A percentile compares a stretch with the other conserved stretches of the same genome.
These are phyloP conservation scores for Drosophila arawakana DNA, from an alignment of 1,140 invertebrate species.

Conservation along the genomic window DNA sequence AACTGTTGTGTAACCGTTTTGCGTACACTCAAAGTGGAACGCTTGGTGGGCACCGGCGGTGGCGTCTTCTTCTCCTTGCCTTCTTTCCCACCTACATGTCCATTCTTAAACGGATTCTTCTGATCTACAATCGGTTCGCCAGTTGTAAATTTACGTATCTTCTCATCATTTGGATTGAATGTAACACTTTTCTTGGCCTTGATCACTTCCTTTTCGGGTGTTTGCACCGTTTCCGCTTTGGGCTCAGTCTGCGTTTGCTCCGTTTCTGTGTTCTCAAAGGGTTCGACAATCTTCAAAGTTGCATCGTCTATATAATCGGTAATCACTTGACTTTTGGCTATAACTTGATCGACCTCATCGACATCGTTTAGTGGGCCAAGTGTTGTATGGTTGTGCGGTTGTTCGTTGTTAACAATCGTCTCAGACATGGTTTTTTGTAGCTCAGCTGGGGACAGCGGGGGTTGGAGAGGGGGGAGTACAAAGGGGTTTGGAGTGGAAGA, in stretches of 20 bases:
- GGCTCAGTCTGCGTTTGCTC: neutral
- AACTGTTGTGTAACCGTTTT: slow-evolving; percentile 76
- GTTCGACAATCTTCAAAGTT: slow-evolving; percentile 55
- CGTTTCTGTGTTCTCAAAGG: slow-evolving; percentile 24
- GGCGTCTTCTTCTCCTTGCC: slow-evolving; percentile 58
- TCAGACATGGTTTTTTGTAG: slow-evolving; percentile 62
- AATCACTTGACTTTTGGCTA: neutral
- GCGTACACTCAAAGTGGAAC: slow-evolving; percentile 68
- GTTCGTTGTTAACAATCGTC: slow-evolving; percentile 26
- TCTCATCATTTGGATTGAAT: slow-evolving; percentile 79
- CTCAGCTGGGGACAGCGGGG: slow-evolving; percentile 3
- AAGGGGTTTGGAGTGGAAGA: slow-evolving; percentile 71
- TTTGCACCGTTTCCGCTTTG: neutral
- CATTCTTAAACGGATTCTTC: slow-evolving; percentile 79
- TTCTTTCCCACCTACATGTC: slow-evolving; percentile 20
- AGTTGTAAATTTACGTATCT: slow-evolving; percentile 74
- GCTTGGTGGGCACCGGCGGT: slow-evolving; percentile 70
- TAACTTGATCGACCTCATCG: neutral
- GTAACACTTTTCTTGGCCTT: slow-evolving; percentile 74
- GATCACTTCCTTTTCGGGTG: neutral
- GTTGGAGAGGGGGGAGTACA: slow-evolving; percentile 18
- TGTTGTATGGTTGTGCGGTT: slow-evolving; percentile 12
- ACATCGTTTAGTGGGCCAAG: slow-evolving; percentile 32
- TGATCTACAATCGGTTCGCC: slow-evolving; percentile 81
- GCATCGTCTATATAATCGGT: slow-evolving; percentile 39